These are phyloP conservation scores for Eurypyga helias DNA, from an alignment of 2,113 vertebrate species.

Conservation along the genomic window DNA sequence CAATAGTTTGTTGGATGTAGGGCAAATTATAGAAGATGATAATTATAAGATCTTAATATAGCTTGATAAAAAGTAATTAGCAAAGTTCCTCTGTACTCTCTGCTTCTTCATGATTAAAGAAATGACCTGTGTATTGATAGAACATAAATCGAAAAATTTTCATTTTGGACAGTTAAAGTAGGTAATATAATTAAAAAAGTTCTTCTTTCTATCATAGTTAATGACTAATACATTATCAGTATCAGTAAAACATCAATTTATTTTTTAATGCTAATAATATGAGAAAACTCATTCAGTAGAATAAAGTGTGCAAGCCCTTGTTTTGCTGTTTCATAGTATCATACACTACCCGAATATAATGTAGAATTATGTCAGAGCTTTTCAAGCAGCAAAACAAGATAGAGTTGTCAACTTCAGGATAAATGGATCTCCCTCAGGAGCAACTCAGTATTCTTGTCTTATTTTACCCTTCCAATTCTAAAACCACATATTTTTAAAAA, in stretches of 20 bases:
- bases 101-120: slow-evolving; percentile 36
- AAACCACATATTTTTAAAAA: background rate
- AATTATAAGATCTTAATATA: slow-evolving; percentile 11
- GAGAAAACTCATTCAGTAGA: background rate
- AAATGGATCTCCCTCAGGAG: background rate
- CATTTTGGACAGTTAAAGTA: background rate
- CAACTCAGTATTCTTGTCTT: background rate
- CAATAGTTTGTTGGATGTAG: background rate
- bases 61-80: slow-evolving; percentile 41
- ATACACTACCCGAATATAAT: background rate
- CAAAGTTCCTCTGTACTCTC: slow-evolving; percentile 8
- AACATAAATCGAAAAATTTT: slow-evolving; percentile 2
- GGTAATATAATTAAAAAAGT: background rate
- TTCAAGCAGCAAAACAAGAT: background rate
- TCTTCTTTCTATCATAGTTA: background rate
- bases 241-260: background rate
- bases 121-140: slow-evolving; percentile 17
- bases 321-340: background rate
- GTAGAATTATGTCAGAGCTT: background rate
- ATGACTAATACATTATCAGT: background rate
- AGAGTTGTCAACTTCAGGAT: background rate
- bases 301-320: background rate
- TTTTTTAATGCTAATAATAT: slow-evolving; percentile 10
- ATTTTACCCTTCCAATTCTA: background rate
- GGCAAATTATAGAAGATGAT: background rate